phyloP scores from a whole-genome alignment of 1,140 invertebrate species.

The Kradibia gibbosae region DNA sequence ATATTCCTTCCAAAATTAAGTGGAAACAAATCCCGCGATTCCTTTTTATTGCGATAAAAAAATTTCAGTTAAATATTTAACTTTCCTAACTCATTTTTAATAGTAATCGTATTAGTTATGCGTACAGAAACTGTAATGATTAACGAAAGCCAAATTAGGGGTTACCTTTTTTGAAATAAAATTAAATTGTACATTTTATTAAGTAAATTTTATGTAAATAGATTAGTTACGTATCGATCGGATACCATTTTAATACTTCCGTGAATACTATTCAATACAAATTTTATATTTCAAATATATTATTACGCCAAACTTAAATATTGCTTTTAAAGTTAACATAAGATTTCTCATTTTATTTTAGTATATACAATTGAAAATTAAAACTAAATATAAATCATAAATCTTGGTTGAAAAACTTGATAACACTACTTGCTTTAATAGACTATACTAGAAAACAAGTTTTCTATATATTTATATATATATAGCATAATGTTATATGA shows the following conservation, averaged over 20 bases:
- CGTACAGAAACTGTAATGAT: not conserved
- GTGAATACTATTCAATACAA: not conserved
- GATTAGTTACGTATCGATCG: conserved; percentile 5
- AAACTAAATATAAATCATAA: too few species aligned
- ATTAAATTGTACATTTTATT: conserved; percentile 1
- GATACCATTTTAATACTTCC: conserved; percentile 5
- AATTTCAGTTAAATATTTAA: not conserved
- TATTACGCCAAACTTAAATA: too few species aligned
- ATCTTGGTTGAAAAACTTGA: too few species aligned
- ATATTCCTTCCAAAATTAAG: not conserved
- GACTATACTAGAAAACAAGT: too few species aligned
- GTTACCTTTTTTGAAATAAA: not conserved
- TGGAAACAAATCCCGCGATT: not conserved
- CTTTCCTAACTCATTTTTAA: not conserved
- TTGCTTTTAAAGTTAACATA: too few species aligned
- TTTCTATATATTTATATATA: too few species aligned
- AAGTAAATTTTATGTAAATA: not conserved
- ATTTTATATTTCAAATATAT: conserved; percentile 7
- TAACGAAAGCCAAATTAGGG: not conserved
- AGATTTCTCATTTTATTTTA: too few species aligned
- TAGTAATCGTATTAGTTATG: not conserved
- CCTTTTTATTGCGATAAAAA: not conserved
- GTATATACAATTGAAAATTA: too few species aligned
- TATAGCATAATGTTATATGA: too few species aligned
- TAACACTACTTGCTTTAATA: too few species aligned